Evolutionary conservation across 2,113 vertebrate species (phyloP).

Genomic region (Raja brachyura): DNA sequence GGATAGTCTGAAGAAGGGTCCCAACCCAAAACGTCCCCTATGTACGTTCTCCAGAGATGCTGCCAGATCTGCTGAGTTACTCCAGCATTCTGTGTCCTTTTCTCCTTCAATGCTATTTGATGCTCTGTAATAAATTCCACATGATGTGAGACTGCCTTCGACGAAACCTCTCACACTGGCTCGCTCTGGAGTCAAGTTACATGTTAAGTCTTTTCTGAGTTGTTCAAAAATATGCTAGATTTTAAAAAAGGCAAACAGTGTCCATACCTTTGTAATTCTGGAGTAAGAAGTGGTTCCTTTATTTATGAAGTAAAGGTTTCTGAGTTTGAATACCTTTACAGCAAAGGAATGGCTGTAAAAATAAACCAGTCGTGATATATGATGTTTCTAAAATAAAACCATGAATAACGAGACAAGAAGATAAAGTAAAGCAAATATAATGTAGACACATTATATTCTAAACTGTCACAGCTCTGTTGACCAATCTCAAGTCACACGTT

Average conservation of each 20-base stretch:
- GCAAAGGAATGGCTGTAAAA: background rate
- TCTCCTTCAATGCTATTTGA: background rate
- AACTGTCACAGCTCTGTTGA: background rate
- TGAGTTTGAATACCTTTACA: background rate
- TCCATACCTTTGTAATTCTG: background rate
- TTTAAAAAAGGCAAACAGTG: background rate
- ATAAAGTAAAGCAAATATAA: constrained; percentile 7
- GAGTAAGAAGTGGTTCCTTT: background rate
- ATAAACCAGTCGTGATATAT: constrained; percentile 5
- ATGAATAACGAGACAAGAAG: constrained; percentile 22
- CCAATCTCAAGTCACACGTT: constrained; percentile 17
- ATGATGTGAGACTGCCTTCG: background rate
- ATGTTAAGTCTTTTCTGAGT: background rate
- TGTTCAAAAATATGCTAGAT: background rate
- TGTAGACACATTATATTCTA: background rate
- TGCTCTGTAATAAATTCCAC: background rate
- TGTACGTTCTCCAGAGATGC: too few relatives aligned
- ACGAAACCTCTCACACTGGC: background rate
- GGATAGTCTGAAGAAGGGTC: too few relatives aligned
- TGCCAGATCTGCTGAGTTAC: too few relatives aligned
- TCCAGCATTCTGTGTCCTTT: too few relatives aligned
- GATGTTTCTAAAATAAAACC: constrained; percentile 5
- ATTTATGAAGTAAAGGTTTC: constrained; percentile 7
- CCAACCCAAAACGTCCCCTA: too few relatives aligned
- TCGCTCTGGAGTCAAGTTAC: background rate